Conservation (phyloP, 2,113 vertebrate genomes). For the Probosciger aterrimus region DNA sequence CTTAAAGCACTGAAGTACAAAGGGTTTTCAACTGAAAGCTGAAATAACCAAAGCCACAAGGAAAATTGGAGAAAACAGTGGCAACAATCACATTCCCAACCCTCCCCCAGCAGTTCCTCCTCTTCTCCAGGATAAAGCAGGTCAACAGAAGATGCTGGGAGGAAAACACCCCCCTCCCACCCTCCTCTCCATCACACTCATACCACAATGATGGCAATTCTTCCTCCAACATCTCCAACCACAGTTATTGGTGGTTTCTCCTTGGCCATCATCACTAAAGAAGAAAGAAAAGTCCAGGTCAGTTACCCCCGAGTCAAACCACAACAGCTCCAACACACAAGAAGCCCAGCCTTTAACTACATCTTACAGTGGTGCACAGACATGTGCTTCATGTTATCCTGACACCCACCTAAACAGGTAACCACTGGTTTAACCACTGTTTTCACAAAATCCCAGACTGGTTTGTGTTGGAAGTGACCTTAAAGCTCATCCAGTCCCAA, state of each 20-base stretch:
- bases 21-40: neutral
- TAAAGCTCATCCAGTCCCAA: neutral
- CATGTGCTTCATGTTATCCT: neutral
- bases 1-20: neutral
- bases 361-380: neutral
- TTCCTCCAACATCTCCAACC: constrained; percentile 95
- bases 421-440: neutral
- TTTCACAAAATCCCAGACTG: neutral
- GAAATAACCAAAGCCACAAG: neutral
- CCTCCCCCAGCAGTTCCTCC: neutral
- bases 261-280: constrained; percentile 97
- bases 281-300: neutral
- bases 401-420: neutral
- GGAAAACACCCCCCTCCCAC: neutral
- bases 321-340: neutral
- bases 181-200: constrained; percentile 16
- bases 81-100: neutral
- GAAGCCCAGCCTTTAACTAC: neutral
- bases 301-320: neutral
- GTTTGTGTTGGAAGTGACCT: neutral
- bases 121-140: neutral
- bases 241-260: constrained; percentile 98
- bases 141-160: neutral
- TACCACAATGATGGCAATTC: constrained; percentile 98
- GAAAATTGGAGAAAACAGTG: neutral